These are phyloP conservation scores for Gymnosoma rotundatum DNA, from an alignment of 2,888 invertebrate species.

Conservation along the genomic window DNA sequence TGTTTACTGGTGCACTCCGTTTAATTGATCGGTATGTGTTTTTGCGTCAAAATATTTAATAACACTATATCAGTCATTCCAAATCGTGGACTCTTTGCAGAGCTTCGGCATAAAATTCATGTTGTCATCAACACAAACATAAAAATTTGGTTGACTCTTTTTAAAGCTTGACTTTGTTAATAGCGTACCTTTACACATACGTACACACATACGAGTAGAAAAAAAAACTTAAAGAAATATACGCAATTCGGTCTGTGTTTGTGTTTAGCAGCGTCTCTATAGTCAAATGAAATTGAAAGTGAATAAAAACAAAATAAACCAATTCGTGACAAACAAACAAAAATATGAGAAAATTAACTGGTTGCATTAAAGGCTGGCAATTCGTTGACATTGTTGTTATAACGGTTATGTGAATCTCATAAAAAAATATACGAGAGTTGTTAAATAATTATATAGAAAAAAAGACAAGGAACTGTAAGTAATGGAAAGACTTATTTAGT, in stretches of 20 bases:
- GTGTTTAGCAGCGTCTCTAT: slow-evolving; percentile 7
- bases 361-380: slow-evolving; percentile 39
- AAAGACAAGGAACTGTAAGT: too few relatives aligned
- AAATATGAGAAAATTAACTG: slow-evolving; percentile 35
- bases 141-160: slow-evolving; percentile 48
- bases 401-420: slow-evolving; percentile 12
- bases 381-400: slow-evolving; percentile 33
- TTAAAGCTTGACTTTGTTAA: slow-evolving; percentile 45
- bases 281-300: slow-evolving; percentile 78
- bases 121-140: slow-evolving; percentile 4
- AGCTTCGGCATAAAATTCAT: slow-evolving; percentile 39
- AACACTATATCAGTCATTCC: slow-evolving; percentile 75
- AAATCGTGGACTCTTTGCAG: slow-evolving; percentile 47
- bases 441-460: not conserved
- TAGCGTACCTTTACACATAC: slow-evolving; percentile 35
- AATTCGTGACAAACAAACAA: slow-evolving; percentile 1
- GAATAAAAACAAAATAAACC: slow-evolving; percentile 69
- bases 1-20: slow-evolving; percentile 65
- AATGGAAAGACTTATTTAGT: not conserved
- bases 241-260: not conserved
- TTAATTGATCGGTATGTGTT: slow-evolving; percentile 75
- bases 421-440: slow-evolving; percentile 21
- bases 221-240: too few relatives aligned
- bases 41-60: slow-evolving; percentile 78
- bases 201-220: not conserved